A percentile compares a stretch with the other conserved stretches of the same genome.
These are phyloP conservation scores for Paramacrobiotus metropolitanus DNA, from an alignment of 1,140 invertebrate species.

Conservation along the genomic window DNA sequence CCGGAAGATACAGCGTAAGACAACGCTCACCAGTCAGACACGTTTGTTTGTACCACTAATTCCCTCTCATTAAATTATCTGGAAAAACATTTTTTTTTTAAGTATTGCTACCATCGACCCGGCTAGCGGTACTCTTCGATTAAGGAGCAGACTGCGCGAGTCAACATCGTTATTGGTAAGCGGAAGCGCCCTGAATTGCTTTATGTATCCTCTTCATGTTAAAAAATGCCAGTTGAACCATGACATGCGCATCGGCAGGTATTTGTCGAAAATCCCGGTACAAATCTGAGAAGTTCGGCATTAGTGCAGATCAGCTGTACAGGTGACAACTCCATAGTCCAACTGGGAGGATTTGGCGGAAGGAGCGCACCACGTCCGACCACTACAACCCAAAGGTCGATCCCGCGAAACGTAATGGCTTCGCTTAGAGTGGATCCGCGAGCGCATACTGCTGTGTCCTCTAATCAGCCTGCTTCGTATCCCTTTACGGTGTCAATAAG, in stretches of 20 bases:
- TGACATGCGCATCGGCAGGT: too few species aligned
- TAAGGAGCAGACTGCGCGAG: too few species aligned
- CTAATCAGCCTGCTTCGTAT: not conserved
- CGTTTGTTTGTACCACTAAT: too few species aligned
- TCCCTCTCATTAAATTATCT: too few species aligned
- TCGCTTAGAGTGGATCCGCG: not conserved
- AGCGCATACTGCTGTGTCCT: not conserved
- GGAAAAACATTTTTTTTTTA: too few species aligned
- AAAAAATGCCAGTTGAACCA: too few species aligned
- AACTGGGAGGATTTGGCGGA: not conserved
- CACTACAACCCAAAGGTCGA: not conserved
- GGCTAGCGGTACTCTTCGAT: too few species aligned
- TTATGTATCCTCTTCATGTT: not conserved
- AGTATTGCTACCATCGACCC: not conserved
- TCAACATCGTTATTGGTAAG: too few species aligned
- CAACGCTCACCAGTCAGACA: too few species aligned
- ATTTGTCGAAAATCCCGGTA: not conserved
- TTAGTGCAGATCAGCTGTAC: not conserved
- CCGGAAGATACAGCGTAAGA: slow-evolving; percentile 1
- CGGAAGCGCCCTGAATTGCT: too few species aligned
- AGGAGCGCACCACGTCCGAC: not conserved
- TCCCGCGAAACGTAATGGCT: not conserved
- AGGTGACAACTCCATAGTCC: not conserved
- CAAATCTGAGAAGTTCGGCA: not conserved
- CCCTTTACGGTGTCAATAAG: not conserved